Evolutionary conservation across 2,888 invertebrate species (phyloP), one percentile per base, ranked within the genome.

Genomic region (Acleris holmiana): DNA sequence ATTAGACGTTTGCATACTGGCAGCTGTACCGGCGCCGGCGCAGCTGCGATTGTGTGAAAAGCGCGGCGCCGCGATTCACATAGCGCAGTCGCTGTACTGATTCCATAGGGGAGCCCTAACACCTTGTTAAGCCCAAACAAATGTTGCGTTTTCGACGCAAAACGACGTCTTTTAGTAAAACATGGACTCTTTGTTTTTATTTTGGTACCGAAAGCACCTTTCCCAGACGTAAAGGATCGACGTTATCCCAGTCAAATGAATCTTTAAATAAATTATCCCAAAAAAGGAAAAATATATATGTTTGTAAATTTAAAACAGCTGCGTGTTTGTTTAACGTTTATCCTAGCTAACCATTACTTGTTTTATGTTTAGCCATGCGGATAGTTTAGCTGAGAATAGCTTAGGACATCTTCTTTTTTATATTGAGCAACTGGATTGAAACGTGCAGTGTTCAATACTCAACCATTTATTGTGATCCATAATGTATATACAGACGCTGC

Each of bases 1-100:
- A 88, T 89, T 89, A 90, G 89, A 89, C 80, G 91, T 89, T 89
- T 89, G 89, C 91, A 91, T 90, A 91, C 84, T 77, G 74, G 81
- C 90, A 88, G 89, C 89, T 88, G 85, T 83, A 82, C 60, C 74
- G 75, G 76, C 74, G 73, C 76, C 73, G 69, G 71, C 80, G 82
- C 89, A 89, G 89, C 89, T 89, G 89, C 82, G 82, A 76, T 79
- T 78, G 84, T 91, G 91, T 91, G 91, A 91, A 91, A 86, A 85
- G 77, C 79, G 73, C 76, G 76, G 78, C 74, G 77, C 79, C 66
- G 73, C 79, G 84, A 84, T 91, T 91, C 91, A 86, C 91, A 91
- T 85, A 87, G 35, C 79, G 76, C 70, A 78, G 79, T 77, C 78
- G 75, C 65, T 60, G 70, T 75, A 72, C 71, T 76, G 80, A 79